Conservation (phyloP, 2,113 vertebrate species). For the Rhinolophus sinicus region DNA sequence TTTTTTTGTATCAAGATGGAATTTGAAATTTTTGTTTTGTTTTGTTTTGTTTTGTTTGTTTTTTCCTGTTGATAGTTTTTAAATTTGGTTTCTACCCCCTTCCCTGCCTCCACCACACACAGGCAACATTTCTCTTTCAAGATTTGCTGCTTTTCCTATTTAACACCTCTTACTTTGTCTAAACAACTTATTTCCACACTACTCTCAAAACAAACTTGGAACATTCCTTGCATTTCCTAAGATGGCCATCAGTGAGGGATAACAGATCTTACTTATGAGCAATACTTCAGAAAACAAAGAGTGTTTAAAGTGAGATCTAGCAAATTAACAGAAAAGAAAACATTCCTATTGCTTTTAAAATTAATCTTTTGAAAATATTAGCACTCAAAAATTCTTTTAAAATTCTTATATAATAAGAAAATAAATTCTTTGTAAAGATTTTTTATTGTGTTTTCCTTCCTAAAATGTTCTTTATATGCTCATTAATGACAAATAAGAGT, state of each 20-base stretch:
- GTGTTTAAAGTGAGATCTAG: slow-evolving; percentile 10
- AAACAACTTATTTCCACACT: slow-evolving; percentile 72
- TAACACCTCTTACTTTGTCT: slow-evolving; percentile 66
- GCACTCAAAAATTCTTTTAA: neutral
- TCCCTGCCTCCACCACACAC: rapidly evolving
- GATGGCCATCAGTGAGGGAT: slow-evolving; percentile 55
- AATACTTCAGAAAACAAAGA: slow-evolving; percentile 54
- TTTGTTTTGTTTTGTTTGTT: too few species aligned
- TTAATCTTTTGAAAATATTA: neutral
- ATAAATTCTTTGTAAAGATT: neutral
- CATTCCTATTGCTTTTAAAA: neutral
- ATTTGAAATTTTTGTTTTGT: neutral
- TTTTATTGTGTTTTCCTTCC: neutral
- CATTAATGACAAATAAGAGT: neutral
- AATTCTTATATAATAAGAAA: neutral
- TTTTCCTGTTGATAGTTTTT: neutral
- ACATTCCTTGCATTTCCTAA: slow-evolving; percentile 54
- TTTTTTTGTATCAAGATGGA: neutral
- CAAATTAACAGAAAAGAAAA: neutral
- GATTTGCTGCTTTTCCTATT: slow-evolving; percentile 64
- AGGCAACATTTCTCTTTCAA: slow-evolving; percentile 37
- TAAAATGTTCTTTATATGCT: neutral
- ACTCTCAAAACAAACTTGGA: slow-evolving; percentile 73
- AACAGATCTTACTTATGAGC: slow-evolving; percentile 34
- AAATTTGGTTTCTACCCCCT: neutral